A percentile compares a stretch with the other conserved stretches of the same genome.
Evolutionary conservation across 2,797 vertebrate genomes (phyloP).

Genomic region (Chlorospingus flavigularis): DNA sequence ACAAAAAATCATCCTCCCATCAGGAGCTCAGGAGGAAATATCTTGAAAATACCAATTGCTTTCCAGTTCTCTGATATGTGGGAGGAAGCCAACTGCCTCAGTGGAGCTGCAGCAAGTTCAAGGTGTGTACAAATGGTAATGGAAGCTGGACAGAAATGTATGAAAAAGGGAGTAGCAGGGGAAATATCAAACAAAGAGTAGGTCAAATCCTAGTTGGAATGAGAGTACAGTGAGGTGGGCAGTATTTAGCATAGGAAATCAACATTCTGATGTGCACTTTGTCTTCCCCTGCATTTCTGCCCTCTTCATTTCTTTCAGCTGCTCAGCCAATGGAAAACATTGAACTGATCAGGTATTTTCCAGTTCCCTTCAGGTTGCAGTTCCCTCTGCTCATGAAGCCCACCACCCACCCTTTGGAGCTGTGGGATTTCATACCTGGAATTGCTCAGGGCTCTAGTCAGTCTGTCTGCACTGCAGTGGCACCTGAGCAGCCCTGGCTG

Average conservation of each 20-base stretch:
- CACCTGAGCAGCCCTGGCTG: not conserved
- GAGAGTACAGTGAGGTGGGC: not conserved
- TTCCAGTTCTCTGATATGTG: not conserved
- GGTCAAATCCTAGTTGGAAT: not conserved
- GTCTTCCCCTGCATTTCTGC: constrained; percentile 38
- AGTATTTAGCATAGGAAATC: not conserved
- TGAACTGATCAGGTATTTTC: not conserved
- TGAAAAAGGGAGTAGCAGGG: not conserved
- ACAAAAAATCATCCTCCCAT: not conserved
- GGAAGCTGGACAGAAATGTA: not conserved
- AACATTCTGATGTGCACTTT: constrained; percentile 3
- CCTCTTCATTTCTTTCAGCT: not conserved
- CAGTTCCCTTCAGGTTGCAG: not conserved
- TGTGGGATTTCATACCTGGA: not conserved
- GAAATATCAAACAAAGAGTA: not conserved
- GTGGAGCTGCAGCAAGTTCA: not conserved
- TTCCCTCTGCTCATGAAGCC: not conserved
- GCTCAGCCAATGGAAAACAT: not conserved
- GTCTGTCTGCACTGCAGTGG: not conserved
- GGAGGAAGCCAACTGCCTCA: not conserved
- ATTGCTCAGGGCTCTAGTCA: not conserved
- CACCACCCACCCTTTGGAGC: not conserved
- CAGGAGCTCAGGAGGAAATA: not conserved
- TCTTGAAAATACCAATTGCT: not conserved
- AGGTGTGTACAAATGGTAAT: not conserved